Percentiles rank a stretch among this genome's conserved stretches.
Conservation (phyloP, 2,888 invertebrate species). For the Caradrina kadenii region DNA sequence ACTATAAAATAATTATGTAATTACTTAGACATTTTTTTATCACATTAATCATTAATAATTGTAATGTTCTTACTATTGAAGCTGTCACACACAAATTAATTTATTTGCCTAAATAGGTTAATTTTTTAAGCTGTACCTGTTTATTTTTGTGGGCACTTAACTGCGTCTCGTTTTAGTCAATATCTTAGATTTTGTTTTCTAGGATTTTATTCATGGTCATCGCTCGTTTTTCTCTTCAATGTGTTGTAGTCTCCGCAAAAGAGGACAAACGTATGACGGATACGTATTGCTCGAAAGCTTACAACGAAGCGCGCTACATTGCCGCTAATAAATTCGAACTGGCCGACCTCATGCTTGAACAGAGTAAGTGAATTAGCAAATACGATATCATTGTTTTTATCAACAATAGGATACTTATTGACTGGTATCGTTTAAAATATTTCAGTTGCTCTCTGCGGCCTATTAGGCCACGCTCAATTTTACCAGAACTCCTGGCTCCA, state of each 20-base stretch:
- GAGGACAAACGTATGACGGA: constrained; percentile 62
- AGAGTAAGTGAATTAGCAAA: constrained; percentile 67
- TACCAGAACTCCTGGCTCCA: constrained; percentile 70
- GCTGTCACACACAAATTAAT: no score
- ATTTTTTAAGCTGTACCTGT: no score
- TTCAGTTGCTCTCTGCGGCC: constrained; percentile 72
- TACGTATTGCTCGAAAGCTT: constrained; percentile 63
- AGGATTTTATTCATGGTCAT: constrained; percentile 65
- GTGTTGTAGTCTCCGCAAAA: constrained; percentile 63
- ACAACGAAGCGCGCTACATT: constrained; percentile 70
- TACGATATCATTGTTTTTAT: background rate
- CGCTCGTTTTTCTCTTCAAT: constrained; percentile 64
- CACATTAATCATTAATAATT: no score
- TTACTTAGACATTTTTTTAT: no score
- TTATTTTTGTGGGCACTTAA: no score
- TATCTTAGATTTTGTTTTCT: constrained; percentile 11
- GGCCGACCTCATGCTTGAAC: constrained; percentile 75
- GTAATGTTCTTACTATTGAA: no score
- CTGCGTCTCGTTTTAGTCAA: background rate
- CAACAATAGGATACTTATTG: no score
- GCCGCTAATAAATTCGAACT: constrained; percentile 58
- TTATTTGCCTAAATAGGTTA: no score
- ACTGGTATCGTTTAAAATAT: constrained; percentile 18
- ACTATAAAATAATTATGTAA: no score
- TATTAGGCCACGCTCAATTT: constrained; percentile 73